Evolutionary conservation across 1,140 invertebrate species (phyloP), one percentile per base, ranked within the genome.

Genomic region (Drosophila insularis): DNA sequence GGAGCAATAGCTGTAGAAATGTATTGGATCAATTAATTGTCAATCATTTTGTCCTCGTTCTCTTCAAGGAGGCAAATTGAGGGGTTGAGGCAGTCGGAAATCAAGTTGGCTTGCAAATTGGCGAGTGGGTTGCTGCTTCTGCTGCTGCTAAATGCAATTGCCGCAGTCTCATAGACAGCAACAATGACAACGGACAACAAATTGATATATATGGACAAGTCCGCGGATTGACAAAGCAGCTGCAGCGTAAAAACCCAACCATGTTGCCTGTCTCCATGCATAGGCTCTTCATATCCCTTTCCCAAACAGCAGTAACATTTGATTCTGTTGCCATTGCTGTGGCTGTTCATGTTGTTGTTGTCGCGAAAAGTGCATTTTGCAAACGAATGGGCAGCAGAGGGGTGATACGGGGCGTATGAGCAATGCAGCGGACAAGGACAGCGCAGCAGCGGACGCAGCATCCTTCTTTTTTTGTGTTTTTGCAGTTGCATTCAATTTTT

Each of bases 141-240:
- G 43, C 43, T 21, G 43, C 17, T 17, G 65, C 77, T 79, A 73
- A 84, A 64, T 80, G 63, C 77, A 73, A 76, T 80, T 73, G 78
- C 71, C 74, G 62, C 70, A 63, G 11, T 21, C 63, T 27, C 55
- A 75, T 53, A 46, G 64, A 68, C 19, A 37, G 40, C 75, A 72
- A 66, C 77, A 73, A 59, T 72, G 79, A 27, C 54, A 72, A 43
- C 63, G 80, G 62, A 87, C 82, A 86, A 86, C 82, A 86, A 86
- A 86, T 86, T 86, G 82, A 86, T 86, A 87, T 86, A 86, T 86
- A 81, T 85, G 81, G 69, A 69, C 65, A 74, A 87, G 79, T 81
- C 82, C 75, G 74, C 79, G 82, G 78, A 81, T 86, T 86, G 81
- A 86, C 81, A 87, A 86, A 86, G 79, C 82, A 82, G 79, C 75